phyloP scores from a whole-genome alignment of 2,113 vertebrate genomes.

The Bothrops jararaca region DNA sequence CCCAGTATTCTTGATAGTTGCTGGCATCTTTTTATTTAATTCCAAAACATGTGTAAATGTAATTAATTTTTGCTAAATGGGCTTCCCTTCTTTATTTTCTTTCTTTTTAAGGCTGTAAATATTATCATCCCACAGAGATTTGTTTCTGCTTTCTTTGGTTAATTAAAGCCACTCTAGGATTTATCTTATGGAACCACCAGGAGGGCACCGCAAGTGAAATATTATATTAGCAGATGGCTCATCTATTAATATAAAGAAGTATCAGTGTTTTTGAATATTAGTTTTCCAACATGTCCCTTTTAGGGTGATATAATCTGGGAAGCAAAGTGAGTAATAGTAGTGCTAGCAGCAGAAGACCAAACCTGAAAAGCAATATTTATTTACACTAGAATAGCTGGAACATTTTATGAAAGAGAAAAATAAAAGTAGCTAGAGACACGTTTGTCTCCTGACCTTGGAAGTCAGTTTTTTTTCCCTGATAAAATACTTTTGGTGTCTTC shows the following conservation, averaged over 20 bases:
- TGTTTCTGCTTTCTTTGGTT: slow-evolving; percentile 74
- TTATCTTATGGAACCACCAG: slow-evolving; percentile 74
- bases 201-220: slow-evolving; percentile 76
- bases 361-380: background rate
- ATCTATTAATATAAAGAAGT: slow-evolving; percentile 74
- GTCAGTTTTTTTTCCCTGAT: slow-evolving; percentile 4
- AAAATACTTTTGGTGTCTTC: background rate
- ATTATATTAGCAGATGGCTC: slow-evolving; percentile 67
- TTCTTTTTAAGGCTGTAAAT: slow-evolving; percentile 69
- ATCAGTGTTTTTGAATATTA: slow-evolving; percentile 50
- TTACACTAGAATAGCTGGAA: slow-evolving; percentile 17
- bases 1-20: slow-evolving; percentile 1
- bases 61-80: slow-evolving; percentile 67
- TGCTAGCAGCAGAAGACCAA: slow-evolving; percentile 19
- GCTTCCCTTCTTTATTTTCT: slow-evolving; percentile 64
- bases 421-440: slow-evolving; percentile 35
- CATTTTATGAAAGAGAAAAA: slow-evolving; percentile 19
- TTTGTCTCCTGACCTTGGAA: slow-evolving; percentile 24
- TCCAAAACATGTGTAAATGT: slow-evolving; percentile 63
- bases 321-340: background rate
- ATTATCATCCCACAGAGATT: slow-evolving; percentile 74
- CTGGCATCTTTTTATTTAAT: slow-evolving; percentile 31
- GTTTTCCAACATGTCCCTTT: slow-evolving; percentile 47
- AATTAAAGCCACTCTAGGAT: slow-evolving; percentile 75
- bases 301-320: slow-evolving; percentile 39